phyloP scores from a whole-genome alignment of 2,113 vertebrate species.

The Pelodiscus sinensis region DNA sequence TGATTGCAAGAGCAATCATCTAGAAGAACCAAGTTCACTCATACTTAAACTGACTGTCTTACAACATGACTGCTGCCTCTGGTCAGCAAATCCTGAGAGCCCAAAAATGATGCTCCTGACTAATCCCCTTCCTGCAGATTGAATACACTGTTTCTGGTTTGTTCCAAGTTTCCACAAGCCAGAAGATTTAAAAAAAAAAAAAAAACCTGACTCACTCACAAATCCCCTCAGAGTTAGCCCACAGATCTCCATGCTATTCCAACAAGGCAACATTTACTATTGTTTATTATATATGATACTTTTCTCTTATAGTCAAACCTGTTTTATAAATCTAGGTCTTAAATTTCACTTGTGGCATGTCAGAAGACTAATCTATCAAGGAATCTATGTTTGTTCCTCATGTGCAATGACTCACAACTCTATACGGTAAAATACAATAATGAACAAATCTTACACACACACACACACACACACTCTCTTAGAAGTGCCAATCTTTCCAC shows the following conservation, averaged over 20 bases:
- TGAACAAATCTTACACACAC: neutral
- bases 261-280: neutral
- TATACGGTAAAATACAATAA: neutral
- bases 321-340: neutral
- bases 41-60: neutral
- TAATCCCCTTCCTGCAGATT: neutral
- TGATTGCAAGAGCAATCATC: neutral
- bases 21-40: neutral
- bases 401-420: neutral
- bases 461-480: neutral
- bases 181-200: neutral
- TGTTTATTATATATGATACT: neutral
- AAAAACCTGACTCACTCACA: neutral
- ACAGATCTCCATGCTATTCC: neutral
- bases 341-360: neutral
- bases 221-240: neutral
- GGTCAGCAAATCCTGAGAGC: neutral
- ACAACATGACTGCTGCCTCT: neutral
- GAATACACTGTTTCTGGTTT: neutral
- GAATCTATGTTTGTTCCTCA: neutral
- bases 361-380: neutral
- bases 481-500: neutral
- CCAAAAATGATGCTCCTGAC: neutral
- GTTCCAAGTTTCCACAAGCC: neutral
- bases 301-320: neutral